A percentile compares a stretch with the other conserved stretches of the same genome.
phyloP scores from a whole-genome alignment of 2,888 invertebrate genomes.

The Carpatolechia fugitivella region DNA sequence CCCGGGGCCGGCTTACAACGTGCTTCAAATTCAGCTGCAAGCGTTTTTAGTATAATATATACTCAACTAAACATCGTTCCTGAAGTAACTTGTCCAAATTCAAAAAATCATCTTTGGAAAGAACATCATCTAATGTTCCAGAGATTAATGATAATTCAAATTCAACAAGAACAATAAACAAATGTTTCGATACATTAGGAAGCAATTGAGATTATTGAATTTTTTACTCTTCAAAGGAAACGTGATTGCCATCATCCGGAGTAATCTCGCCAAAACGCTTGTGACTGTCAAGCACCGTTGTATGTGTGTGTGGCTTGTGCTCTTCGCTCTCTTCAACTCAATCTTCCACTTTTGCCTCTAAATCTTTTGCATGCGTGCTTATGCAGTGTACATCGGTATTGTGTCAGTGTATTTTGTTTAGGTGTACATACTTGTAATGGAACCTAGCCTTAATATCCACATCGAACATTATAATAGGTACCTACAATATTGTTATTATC shows the following conservation, averaged over 20 bases:
- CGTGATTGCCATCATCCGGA: conserved; percentile 24
- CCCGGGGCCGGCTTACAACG: conserved; percentile 19
- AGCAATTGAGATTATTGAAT: no score
- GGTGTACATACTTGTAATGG: conserved; percentile 63
- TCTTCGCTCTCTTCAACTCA: conserved; percentile 34
- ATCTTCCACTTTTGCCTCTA: conserved; percentile 63
- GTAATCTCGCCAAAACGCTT: conserved; percentile 7
- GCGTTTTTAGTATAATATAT: not conserved
- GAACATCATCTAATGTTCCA: no score
- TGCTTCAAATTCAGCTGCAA: not conserved
- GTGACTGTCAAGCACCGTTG: conserved; percentile 23
- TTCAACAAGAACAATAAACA: no score
- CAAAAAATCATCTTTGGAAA: no score
- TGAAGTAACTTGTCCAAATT: no score
- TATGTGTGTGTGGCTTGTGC: conserved; percentile 33
- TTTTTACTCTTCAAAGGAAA: no score
- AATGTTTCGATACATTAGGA: no score
- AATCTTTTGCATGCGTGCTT: conserved; percentile 78
- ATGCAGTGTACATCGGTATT: conserved; percentile 56
- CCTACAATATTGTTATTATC: conserved; percentile 48
- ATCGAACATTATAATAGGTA: conserved; percentile 69
- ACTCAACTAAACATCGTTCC: not conserved
- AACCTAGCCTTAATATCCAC: conserved; percentile 76
- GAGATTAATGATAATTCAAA: no score
- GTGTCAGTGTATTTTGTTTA: conserved; percentile 65